Evolutionary conservation across 2,797 vertebrate species (phyloP).

Genomic region (Acestrorhynchus altus): DNA sequence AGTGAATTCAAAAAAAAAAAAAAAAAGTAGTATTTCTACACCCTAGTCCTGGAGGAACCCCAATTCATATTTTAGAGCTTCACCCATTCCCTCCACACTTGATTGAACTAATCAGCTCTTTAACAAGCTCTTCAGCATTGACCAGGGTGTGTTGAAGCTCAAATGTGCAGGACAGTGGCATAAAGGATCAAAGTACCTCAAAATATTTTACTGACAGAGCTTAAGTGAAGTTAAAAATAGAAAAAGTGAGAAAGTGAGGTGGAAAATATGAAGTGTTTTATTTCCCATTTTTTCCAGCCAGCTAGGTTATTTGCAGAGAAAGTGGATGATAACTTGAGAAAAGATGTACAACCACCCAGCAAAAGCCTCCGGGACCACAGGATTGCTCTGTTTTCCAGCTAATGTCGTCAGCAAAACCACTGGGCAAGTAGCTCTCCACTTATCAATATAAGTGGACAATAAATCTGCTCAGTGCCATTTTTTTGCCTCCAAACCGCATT

Average conservation of each 20-base stretch:
- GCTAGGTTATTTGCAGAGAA: slow-evolving; percentile 14
- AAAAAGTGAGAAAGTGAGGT: neutral
- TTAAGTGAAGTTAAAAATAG: neutral
- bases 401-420: slow-evolving; percentile 52
- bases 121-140: too few species aligned
- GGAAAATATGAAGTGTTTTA: slow-evolving; percentile 1
- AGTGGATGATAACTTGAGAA: slow-evolving; percentile 18
- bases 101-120: too few species aligned
- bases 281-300: neutral
- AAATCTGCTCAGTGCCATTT: slow-evolving; percentile 51
- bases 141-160: too few species aligned
- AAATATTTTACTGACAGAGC: too few species aligned
- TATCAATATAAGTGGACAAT: slow-evolving; percentile 50
- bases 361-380: slow-evolving; percentile 17
- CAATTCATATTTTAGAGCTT: too few species aligned
- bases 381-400: slow-evolving; percentile 38
- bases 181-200: neutral
- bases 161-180: too few species aligned
- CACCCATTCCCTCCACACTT: too few species aligned
- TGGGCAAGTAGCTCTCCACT: slow-evolving; percentile 42
- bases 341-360: slow-evolving; percentile 29
- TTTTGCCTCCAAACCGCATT: slow-evolving; percentile 38
- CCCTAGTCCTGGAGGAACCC: too few species aligned
- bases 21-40: too few species aligned
- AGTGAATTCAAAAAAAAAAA: neutral